Percentiles rank a stretch among this genome's conserved stretches.
phyloP scores from a whole-genome alignment of 2,797 vertebrate species.

The Cottoperca gobio region DNA sequence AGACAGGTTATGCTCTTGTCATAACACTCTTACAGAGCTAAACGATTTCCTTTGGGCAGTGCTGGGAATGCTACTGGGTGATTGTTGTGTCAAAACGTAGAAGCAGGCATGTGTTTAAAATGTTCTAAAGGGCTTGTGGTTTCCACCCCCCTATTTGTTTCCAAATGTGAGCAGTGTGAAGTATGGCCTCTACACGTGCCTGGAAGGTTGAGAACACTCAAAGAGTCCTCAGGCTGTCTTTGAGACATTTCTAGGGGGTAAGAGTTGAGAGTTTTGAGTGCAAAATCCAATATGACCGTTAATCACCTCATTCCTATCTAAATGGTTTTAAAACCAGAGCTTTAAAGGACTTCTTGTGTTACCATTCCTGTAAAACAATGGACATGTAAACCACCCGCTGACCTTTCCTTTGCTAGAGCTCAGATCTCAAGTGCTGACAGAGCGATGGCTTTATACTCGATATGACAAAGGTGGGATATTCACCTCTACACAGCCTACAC shows the following conservation, averaged over 20 bases:
- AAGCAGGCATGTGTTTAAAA: constrained; percentile 51
- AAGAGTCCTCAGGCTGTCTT: constrained; percentile 29
- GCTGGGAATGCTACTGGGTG: constrained; percentile 43
- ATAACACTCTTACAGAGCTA: constrained; percentile 56
- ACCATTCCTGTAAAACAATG: constrained; percentile 35
- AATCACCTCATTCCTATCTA: constrained; percentile 63
- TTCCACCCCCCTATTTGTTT: constrained; percentile 56
- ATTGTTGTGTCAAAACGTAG: constrained; percentile 57
- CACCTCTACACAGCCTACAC: constrained; percentile 17
- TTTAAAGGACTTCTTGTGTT: constrained; percentile 37
- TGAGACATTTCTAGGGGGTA: constrained; percentile 33
- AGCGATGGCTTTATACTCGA: constrained; percentile 37
- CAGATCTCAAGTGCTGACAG: constrained; percentile 51
- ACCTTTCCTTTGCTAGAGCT: constrained; percentile 33
- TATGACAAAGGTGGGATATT: constrained; percentile 35
- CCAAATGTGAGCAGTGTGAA: constrained; percentile 42
- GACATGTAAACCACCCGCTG: constrained; percentile 41
- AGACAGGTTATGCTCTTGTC: constrained; percentile 59
- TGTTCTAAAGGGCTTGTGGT: constrained; percentile 41
- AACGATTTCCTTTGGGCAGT: constrained; percentile 61
- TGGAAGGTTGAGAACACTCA: constrained; percentile 13
- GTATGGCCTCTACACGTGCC: constrained; percentile 43
- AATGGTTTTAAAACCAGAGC: constrained; percentile 53
- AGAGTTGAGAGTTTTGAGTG: constrained; percentile 31
- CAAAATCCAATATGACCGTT: constrained; percentile 43